These are phyloP conservation scores for Scomber colias DNA, from an alignment of 2,113 vertebrate species.

Conservation along the genomic window DNA sequence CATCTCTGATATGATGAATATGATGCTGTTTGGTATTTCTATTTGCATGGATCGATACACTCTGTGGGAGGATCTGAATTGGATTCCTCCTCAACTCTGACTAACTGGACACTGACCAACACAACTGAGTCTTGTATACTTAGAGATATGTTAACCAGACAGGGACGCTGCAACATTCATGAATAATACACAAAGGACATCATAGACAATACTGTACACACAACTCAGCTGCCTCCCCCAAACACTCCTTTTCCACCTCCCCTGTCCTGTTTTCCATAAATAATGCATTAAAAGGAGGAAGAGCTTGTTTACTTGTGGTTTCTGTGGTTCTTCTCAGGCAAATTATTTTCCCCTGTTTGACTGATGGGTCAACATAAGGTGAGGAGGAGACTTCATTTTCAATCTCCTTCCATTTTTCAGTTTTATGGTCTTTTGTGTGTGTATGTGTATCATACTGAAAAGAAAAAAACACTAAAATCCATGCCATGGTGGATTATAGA, in stretches of 20 bases:
- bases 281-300: constrained; percentile 81
- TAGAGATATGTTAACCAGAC: constrained; percentile 77
- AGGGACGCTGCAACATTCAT: constrained; percentile 72
- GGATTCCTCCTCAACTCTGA: constrained; percentile 17
- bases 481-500: neutral
- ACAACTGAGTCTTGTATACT: constrained; percentile 44
- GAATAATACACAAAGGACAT: constrained; percentile 86
- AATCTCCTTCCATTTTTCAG: constrained; percentile 13
- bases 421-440: constrained; percentile 14
- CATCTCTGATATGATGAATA: neutral
- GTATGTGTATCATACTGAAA: neutral
- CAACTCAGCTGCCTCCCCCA: constrained; percentile 32
- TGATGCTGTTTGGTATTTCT: neutral
- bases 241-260: constrained; percentile 28
- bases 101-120: constrained; percentile 54
- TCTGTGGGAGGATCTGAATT: neutral
- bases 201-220: constrained; percentile 67
- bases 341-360: constrained; percentile 77
- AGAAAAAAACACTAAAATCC: constrained; percentile 10
- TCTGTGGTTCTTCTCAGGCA: constrained; percentile 73
- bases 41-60: constrained; percentile 1
- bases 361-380: constrained; percentile 75
- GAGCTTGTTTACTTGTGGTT: constrained; percentile 80
- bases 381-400: constrained; percentile 54
- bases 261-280: constrained; percentile 73